A percentile compares a stretch with the other conserved stretches of the same genome.
These are phyloP conservation scores for Zaprionus obscuricornis DNA, from an alignment of 2,888 invertebrate genomes.

Conservation along the genomic window DNA sequence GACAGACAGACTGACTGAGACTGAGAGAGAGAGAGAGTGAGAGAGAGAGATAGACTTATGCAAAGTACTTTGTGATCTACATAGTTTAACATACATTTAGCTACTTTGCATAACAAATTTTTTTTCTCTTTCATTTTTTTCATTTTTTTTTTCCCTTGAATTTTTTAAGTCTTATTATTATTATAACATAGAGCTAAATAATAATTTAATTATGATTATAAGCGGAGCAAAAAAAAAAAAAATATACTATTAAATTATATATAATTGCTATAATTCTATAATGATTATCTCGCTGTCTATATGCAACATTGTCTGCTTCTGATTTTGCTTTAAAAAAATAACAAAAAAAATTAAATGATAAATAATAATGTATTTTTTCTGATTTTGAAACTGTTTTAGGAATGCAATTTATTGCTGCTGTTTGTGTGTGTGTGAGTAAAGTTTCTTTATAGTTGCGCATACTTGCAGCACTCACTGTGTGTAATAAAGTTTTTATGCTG, in stretches of 20 bases:
- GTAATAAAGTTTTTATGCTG: conserved; percentile 43
- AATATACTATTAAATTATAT: conserved; percentile 25
- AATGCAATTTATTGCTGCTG: background rate
- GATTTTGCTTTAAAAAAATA: too few species aligned
- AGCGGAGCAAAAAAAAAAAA: conserved; percentile 1
- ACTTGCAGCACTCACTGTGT: conserved; percentile 30
- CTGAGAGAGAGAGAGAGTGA: too few species aligned
- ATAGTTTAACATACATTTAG: too few species aligned
- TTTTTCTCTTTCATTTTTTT: too few species aligned
- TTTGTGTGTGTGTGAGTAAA: conserved; percentile 31
- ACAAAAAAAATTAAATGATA: too few species aligned
- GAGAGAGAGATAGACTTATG: too few species aligned
- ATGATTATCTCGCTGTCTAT: too few species aligned
- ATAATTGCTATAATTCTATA: conserved; percentile 19
- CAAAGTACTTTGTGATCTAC: conserved; percentile 30
- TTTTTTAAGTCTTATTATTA: too few species aligned
- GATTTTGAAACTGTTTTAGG: conserved; percentile 8
- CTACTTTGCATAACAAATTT: conserved; percentile 47
- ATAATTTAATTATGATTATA: conserved; percentile 15
- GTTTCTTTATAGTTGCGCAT: conserved; percentile 29
- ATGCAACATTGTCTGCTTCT: too few species aligned
- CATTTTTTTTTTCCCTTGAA: conserved; percentile 23
- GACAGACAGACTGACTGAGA: conserved; percentile 9
- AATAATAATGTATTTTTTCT: too few species aligned
- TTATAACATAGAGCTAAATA: conserved; percentile 1